Evolutionary conservation across 2,888 invertebrate genomes (phyloP).

Genomic region (Crepidodera aurea): DNA sequence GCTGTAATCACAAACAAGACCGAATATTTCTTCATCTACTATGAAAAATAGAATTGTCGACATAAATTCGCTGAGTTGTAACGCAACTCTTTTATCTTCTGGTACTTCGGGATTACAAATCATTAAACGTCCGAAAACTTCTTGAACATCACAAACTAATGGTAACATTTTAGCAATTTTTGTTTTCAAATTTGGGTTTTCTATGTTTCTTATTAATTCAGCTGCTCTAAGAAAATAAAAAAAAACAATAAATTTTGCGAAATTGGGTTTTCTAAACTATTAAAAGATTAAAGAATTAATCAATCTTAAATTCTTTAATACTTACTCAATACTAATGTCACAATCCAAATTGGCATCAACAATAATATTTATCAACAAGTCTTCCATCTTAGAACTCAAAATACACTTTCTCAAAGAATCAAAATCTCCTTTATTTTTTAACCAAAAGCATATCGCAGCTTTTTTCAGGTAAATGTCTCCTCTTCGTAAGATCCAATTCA

Average conservation of each 20-base stretch:
- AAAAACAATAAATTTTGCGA: neutral
- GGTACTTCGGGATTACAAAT: conserved; percentile 38
- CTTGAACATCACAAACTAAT: neutral
- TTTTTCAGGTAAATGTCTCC: conserved; percentile 22
- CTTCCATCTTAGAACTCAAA: conserved; percentile 19
- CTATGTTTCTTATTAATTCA: conserved; percentile 27
- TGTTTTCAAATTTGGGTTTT: conserved; percentile 24
- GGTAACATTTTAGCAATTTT: conserved; percentile 35
- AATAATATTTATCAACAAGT: conserved; percentile 31
- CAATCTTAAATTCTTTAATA: too few species aligned
- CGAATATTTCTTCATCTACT: conserved; percentile 32
- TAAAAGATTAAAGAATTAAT: too few species aligned
- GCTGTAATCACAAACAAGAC: conserved; percentile 34
- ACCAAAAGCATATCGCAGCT: conserved; percentile 25
- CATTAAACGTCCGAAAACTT: conserved; percentile 32
- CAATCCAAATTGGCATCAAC: conserved; percentile 24
- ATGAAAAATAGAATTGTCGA: conserved; percentile 29
- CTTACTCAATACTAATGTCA: conserved; percentile 31
- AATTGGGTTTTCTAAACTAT: too few species aligned
- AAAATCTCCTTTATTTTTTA: conserved; percentile 20
- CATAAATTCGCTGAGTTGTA: conserved; percentile 35
- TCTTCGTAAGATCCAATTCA: conserved; percentile 32
- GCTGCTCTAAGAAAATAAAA: conserved; percentile 29
- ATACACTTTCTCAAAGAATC: conserved; percentile 29
- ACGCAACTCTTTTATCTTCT: conserved; percentile 26